Evolutionary conservation across 2,113 vertebrate genomes (phyloP).

Genomic region (Pycnonotus jocosus): DNA sequence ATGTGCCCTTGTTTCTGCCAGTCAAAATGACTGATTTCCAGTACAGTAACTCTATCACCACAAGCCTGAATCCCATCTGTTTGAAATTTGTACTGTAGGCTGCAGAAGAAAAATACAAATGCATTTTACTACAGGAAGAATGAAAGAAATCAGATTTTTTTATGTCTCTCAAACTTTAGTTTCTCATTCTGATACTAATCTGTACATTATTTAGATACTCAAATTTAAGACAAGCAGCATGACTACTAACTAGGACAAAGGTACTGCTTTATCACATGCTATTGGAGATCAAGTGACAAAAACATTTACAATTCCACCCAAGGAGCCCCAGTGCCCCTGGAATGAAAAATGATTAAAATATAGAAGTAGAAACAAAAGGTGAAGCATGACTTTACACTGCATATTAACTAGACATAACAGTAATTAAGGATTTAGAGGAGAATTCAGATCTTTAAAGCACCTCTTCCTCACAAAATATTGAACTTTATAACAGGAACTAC

Average conservation of each 20-base stretch:
- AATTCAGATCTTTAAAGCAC: neutral
- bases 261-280: neutral
- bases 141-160: neutral
- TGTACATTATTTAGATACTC: neutral
- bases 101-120: neutral
- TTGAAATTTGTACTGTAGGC: neutral
- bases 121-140: neutral
- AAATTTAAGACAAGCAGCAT: neutral
- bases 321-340: neutral
- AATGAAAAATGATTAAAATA: neutral
- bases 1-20: slow-evolving; percentile 6
- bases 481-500: neutral
- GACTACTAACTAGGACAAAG: neutral
- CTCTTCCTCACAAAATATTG: neutral
- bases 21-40: slow-evolving; percentile 31
- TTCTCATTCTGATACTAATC: neutral
- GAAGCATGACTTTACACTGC: fast-evolving
- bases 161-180: neutral
- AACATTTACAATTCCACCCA: neutral
- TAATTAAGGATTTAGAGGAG: neutral
- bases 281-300: neutral
- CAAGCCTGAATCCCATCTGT: slow-evolving; percentile 22
- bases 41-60: neutral
- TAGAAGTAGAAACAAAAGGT: neutral
- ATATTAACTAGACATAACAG: neutral